phyloP scores from a whole-genome alignment of 2,113 vertebrate genomes.

The Mustela lutreola region DNA sequence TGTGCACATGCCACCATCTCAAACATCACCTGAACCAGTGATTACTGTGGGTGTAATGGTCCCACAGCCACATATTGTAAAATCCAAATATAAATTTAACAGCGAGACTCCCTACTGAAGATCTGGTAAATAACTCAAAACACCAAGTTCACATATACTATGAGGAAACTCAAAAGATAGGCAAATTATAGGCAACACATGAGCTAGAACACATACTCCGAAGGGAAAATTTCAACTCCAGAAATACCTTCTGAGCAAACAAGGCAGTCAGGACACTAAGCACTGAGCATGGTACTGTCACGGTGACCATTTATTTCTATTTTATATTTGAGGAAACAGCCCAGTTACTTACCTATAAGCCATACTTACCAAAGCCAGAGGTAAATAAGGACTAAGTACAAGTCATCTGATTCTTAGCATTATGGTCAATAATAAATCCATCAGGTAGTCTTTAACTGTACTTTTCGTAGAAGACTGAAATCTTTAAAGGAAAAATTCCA shows the following conservation, averaged over 20 bases:
- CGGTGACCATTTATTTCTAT: neutral
- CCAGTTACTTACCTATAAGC: neutral
- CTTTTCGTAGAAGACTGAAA: neutral
- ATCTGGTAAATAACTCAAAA: neutral
- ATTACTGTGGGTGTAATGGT: neutral
- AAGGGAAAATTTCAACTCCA: neutral
- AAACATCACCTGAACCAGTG: neutral
- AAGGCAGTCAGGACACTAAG: neutral
- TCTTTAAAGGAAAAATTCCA: conserved; percentile 15
- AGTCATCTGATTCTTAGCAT: neutral
- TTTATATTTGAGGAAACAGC: neutral
- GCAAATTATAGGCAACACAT: neutral
- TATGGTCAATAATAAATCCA: neutral
- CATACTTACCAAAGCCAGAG: neutral
- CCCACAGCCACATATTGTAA: neutral
- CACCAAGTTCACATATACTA: neutral
- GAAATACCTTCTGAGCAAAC: neutral
- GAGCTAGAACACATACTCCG: neutral
- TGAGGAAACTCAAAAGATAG: neutral
- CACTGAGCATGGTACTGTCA: neutral
- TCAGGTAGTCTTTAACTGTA: neutral
- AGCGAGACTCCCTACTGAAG: neutral
- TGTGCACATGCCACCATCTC: neutral
- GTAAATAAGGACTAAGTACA: neutral
- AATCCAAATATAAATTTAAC: neutral